These are phyloP conservation scores for Catharus bicknelli DNA, from an alignment of 2,113 vertebrate species.

Conservation along the genomic window DNA sequence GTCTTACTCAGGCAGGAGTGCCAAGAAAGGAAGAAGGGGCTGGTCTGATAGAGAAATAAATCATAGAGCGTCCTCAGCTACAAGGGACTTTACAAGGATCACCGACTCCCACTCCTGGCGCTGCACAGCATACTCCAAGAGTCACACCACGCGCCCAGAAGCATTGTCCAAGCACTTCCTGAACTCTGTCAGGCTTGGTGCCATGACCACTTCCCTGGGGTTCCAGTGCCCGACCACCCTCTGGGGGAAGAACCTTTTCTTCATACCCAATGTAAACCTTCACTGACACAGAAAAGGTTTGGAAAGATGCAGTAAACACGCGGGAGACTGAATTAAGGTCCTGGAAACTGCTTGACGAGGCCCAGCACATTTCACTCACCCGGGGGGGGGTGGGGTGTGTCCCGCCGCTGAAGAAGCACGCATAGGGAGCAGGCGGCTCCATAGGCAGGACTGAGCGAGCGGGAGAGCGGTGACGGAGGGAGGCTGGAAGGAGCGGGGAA, in stretches of 20 bases:
- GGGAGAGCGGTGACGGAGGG: rapidly evolving
- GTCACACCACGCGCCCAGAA: neutral
- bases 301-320: neutral
- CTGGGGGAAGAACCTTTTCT: neutral
- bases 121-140: no score
- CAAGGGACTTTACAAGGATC: neutral
- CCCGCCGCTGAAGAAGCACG: neutral
- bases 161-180: rapidly evolving
- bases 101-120: neutral
- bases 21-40: neutral
- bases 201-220: neutral
- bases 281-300: neutral
- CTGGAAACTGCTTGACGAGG: neutral
- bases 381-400: no score
- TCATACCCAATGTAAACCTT: neutral
- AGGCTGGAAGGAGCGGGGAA: rapidly evolving
- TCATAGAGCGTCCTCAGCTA: neutral
- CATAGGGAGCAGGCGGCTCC: neutral
- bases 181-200: neutral
- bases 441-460: neutral
- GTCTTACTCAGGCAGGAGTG: neutral
- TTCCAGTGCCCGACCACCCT: neutral
- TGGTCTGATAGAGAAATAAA: rapidly evolving
- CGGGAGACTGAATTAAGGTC: neutral
- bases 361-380: neutral